Conservation (phyloP, 2,888 invertebrate species). For the Odontocerum albicorne region DNA sequence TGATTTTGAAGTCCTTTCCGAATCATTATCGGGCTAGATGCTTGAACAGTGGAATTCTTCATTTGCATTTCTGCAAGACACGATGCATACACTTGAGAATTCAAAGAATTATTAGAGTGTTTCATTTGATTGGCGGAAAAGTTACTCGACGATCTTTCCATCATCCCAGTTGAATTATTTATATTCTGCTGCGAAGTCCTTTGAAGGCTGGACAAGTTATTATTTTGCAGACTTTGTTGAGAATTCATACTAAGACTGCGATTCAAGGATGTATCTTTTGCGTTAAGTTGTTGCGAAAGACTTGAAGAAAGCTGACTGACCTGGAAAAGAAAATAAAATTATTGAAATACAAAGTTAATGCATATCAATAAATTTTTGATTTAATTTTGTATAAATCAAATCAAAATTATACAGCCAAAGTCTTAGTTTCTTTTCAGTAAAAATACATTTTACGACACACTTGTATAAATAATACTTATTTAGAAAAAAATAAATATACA, state of each 20-base stretch:
- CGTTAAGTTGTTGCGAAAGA: conserved; percentile 3
- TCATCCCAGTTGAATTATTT: background rate
- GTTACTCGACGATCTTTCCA: background rate
- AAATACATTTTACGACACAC: too few relatives aligned
- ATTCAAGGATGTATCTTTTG: background rate
- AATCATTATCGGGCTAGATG: conserved; percentile 19
- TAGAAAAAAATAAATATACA: too few relatives aligned
- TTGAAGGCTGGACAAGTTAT: background rate
- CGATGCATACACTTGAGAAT: conserved; percentile 25
- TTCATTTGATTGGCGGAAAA: conserved; percentile 9
- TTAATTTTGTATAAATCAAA: too few relatives aligned
- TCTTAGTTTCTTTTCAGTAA: too few relatives aligned
- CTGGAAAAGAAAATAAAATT: conserved; percentile 5
- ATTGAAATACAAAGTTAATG: too few relatives aligned
- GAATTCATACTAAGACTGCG: background rate
- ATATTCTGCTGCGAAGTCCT: background rate
- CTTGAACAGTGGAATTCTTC: conserved; percentile 21
- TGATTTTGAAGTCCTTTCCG: conserved; percentile 15
- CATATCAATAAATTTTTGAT: too few relatives aligned
- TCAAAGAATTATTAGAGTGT: conserved; percentile 9
- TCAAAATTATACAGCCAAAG: too few relatives aligned
- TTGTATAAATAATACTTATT: too few relatives aligned
- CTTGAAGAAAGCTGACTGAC: conserved; percentile 19
- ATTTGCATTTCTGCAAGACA: conserved; percentile 24
- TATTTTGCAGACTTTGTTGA: background rate